Evolutionary conservation across 1,140 invertebrate genomes (phyloP), one percentile per base, ranked within the genome.

Genomic region (Polypedilum pembai): DNA sequence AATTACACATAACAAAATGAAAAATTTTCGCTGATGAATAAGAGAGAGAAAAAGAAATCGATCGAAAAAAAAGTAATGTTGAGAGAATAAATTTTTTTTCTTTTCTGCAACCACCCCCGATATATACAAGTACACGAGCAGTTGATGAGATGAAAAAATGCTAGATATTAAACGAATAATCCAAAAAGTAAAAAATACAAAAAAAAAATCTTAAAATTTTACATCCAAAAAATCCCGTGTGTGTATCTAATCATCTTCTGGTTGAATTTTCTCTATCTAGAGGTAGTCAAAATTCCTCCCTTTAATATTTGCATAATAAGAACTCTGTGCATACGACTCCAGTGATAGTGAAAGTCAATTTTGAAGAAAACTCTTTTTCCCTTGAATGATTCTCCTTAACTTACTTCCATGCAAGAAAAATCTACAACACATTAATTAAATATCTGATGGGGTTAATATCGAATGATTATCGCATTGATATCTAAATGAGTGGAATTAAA

Each of bases 341-440:
- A 56, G 15, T n/a, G 45, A 56, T 56, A 56, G 12, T 56, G 45
- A 56, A 76, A 73, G 21, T 40, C 45, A 56, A 56, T 56, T 56
- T 56, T 56, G 45, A 56, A 56, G 45, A 41, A 33, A 33, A 33
- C 24, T 33, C 24, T n/a, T n/a, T n/a, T n/a, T n/a, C 24, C 24
- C 2, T 3, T 1, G 24, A 33, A 33, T n/a, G n/a, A 33, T 33
- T 33, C 24, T 33, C 24, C 24, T 33, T 33, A 33, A 33, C 24
- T 33, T 33, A 33, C 24, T 33, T 33, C 1, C 24, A 33, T 33
- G 24, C 24, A 33, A 3, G 1, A 33, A 33, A 33, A 33, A n/a
- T n/a, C n/a, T n/a, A n/a, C n/a, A n/a, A 33, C 24, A 33, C 24
- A 3, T 33, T 33, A 33, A 33, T 3, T 33, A 33, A 33, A 33